These are phyloP conservation scores for Ammodramus savannarum DNA, from an alignment of 2,113 vertebrate species.

Conservation along the genomic window DNA sequence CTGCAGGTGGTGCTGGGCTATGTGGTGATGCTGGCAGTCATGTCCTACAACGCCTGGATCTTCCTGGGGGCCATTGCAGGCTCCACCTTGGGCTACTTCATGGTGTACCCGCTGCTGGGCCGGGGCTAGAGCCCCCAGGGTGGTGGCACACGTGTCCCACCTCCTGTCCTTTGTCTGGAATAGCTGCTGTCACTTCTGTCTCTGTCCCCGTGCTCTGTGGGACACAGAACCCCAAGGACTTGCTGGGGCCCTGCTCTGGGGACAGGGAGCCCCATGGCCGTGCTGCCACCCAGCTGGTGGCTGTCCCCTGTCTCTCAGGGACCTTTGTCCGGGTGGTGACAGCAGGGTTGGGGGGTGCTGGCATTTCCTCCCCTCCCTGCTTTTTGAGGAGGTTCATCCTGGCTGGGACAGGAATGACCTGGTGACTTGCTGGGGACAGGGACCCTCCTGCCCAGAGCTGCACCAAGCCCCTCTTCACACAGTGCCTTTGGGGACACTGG, in stretches of 20 bases:
- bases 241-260: background rate
- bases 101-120: constrained; percentile 82
- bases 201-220: background rate
- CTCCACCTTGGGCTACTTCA: constrained; percentile 83
- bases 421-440: background rate
- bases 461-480: background rate
- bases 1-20: constrained; percentile 89
- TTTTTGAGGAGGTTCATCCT: background rate
- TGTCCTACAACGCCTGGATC: constrained; percentile 96
- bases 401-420: background rate
- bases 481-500: constrained; percentile 8
- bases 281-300: background rate
- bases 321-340: background rate
- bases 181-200: constrained; percentile 4
- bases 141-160: background rate
- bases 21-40: constrained; percentile 91
- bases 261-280: background rate
- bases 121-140: background rate
- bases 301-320: background rate
- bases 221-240: background rate
- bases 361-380: background rate
- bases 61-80: constrained; percentile 85
- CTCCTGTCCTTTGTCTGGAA: background rate
- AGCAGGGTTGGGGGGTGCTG: accelerated
- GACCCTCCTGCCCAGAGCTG: background rate